phyloP scores from a whole-genome alignment of 1,140 invertebrate genomes.

The Watersipora subatra region DNA sequence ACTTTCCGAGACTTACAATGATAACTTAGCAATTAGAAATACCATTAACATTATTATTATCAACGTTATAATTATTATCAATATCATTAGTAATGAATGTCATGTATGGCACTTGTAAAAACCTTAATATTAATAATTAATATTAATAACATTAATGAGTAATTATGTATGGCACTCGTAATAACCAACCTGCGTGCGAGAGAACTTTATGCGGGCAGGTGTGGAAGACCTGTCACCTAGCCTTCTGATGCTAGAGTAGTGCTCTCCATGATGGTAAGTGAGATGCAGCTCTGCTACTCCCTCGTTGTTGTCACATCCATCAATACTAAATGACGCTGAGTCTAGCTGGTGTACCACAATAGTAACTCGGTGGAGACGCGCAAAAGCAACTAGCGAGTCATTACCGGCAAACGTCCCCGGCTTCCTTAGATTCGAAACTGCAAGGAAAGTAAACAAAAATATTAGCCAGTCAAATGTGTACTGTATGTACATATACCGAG shows the following conservation, averaged over 20 bases:
- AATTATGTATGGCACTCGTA: neutral
- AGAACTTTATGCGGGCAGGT: slow-evolving; percentile 34
- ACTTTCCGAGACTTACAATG: no score
- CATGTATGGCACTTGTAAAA: no score
- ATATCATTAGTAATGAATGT: no score
- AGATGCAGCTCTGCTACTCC: slow-evolving; percentile 41
- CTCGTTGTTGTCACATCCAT: slow-evolving; percentile 11
- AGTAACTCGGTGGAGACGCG: slow-evolving; percentile 40
- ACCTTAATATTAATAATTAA: neutral
- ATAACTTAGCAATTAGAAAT: neutral
- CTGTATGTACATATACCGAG: no score
- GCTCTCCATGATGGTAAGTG: slow-evolving; percentile 47
- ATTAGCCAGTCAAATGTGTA: no score
- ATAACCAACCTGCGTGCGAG: neutral
- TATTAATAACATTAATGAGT: neutral
- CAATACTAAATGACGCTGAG: slow-evolving; percentile 35
- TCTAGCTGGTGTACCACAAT: slow-evolving; percentile 47
- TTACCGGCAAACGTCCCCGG: slow-evolving; percentile 47
- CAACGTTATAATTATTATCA: no score
- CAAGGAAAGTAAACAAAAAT: slow-evolving; percentile 16
- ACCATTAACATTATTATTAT: no score
- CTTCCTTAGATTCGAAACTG: slow-evolving; percentile 40
- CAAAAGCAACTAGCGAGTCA: slow-evolving; percentile 47
- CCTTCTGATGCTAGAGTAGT: slow-evolving; percentile 42
- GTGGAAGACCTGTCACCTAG: slow-evolving; percentile 35